Base-by-base conservation (phyloP, 2,113 vertebrate species). In the Camelus dromedarius region DNA sequence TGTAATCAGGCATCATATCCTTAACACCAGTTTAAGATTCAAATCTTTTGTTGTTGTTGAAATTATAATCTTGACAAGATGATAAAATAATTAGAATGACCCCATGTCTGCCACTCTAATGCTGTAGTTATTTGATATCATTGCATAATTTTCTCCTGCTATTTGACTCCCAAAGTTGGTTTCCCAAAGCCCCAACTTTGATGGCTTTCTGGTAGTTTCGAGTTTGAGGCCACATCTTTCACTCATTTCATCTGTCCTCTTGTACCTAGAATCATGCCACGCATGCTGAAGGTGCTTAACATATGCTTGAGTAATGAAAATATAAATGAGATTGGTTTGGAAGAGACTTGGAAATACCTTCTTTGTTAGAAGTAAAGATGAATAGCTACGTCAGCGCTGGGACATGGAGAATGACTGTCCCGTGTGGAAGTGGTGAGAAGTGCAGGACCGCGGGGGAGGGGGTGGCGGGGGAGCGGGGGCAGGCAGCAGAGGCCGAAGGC, bases 31-130 rank as follows among this genome's bases (percentile, higher is more conserved):
- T 52, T 89, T 81, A 54, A 96, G 58, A 93, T 8, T 83, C 46
- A 91, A 62, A 50, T 22, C 13, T 70, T 90, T 80, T 76, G 54
- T 86, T 46, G 24, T 42, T 58, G 73, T 80, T 96, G 80, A 81
- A 77, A 24, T 80, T 58, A 42, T 46, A 52, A 75, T 81, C 19
- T 70, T 95, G 62, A 56, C 46, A 94, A 89, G 32, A 73, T 86
- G 66, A 67, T 50, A 60, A 80, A 50, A 64, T 38, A 62, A 69
- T 72, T 90, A 60, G 38, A 67, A 72, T 72, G 75, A 89, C 8
- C 16, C 48, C 62, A 56, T 15, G 0, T 42, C 56, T 96, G n/a
- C 69, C 62, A 48, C 38, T 66, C 38, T 30, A 38, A 77, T 66
- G 60, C 8, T 50, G 1, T 58, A 69, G 22, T 82, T 90, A 38